Evolutionary conservation across 30 jellyfish, hydroid and myxozoan genomes (phyloP), one percentile per base, ranked within the genome.

Genomic region (Pseudorhiza aurosa): DNA sequence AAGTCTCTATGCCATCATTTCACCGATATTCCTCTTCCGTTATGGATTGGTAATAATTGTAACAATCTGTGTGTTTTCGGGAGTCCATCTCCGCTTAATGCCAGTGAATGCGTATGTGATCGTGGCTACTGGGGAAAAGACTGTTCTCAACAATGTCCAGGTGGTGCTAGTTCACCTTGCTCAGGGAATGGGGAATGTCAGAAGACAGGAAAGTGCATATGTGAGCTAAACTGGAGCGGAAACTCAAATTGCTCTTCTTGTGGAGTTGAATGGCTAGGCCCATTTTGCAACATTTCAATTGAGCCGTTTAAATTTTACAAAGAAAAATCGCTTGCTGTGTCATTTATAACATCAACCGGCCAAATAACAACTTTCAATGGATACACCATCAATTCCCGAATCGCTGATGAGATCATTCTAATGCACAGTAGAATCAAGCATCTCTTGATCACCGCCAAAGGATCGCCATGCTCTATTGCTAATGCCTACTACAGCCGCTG

Each of bases 141-240:
- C 31, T 81, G 92, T 24, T 53, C 77, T 1, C 24, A 15, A 10
- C 65, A 39, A 26, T 81, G 92, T 59, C 92, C 92, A 2, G 92
- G 92, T 30, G 92, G 92, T 8, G 85, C 85, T 0, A 4, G 51
- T 15, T 44, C 49, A 17, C 85, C 92, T 39, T 81, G 92, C 35
- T 36, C 75, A 8, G 77, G 77, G 32, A 64, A 81, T 57, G 92
- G 92, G 2, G 28, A 24, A 29, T 81, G 92, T 42, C 58, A 56
- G 30, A 28, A 4, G 18, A 15, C 83, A 47, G 92, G 92, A 22
- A 14, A 49, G 2, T 81, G 92, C 37, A 18, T 56, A 17, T 81
- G 92, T 68, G 71, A 50, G 0, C 53, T 26, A 14, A 65, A 67
- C 46, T 81, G 92, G 92, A 81, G 69, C 67, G 92, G 92, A 55